These are phyloP conservation scores for Caracal caracal DNA, from an alignment of 2,113 vertebrate genomes.

Conservation along the genomic window DNA sequence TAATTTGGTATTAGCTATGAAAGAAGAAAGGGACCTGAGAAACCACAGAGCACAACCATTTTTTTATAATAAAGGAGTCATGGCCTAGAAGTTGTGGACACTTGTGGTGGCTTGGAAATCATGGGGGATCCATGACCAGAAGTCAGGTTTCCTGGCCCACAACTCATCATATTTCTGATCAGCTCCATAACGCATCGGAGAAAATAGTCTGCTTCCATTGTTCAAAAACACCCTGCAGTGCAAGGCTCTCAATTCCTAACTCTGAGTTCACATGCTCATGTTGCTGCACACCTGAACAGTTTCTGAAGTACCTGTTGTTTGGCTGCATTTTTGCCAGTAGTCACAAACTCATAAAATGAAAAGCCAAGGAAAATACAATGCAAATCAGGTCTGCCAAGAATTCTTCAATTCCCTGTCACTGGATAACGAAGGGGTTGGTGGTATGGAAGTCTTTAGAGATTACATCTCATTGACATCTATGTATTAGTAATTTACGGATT, in stretches of 20 bases:
- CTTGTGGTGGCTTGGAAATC: neutral
- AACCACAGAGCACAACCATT: neutral
- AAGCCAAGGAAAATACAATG: neutral
- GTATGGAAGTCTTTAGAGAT: neutral
- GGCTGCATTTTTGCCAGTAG: neutral
- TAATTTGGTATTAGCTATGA: neutral
- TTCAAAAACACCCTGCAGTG: neutral
- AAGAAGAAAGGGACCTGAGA: neutral
- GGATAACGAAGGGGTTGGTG: neutral
- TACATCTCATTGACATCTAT: neutral
- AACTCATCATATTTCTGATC: neutral
- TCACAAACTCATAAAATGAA: neutral
- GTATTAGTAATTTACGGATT: neutral
- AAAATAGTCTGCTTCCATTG: neutral
- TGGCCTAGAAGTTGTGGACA: neutral
- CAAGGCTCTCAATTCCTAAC: too few species aligned
- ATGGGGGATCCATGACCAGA: neutral
- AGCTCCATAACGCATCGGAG: neutral
- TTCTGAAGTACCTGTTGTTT: neutral
- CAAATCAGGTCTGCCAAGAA: neutral
- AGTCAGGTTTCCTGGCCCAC: neutral
- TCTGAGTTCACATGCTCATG: neutral
- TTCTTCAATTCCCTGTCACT: neutral
- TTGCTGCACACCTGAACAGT: neutral
- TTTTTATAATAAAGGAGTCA: neutral